Base-by-base conservation (phyloP, 2,113 vertebrate genomes). In the Aptenodytes patagonicus region DNA sequence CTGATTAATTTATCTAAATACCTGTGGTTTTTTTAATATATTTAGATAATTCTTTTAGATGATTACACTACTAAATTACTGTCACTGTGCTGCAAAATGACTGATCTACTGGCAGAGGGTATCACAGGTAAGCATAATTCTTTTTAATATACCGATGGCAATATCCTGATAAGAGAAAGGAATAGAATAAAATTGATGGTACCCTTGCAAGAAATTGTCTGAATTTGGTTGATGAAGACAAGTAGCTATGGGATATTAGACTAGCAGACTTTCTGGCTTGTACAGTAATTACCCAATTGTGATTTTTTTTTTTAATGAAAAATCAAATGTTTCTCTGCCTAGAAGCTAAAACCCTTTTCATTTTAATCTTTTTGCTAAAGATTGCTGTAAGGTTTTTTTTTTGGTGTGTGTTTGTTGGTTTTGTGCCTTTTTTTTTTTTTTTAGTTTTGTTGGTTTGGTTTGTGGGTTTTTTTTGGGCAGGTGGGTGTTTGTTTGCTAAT, bases 71-170 rank as follows among this genome's bases (percentile, higher is more conserved):
- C 99, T 76, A 99, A 98, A 73, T 98, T 99, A 44, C 97, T 99
- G 73, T 99, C 99, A 17, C 98, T 98, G 15, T 99, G 99, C 97
- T 99, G 99, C 98, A 99, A 98, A 98, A 99, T 99, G 99, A 98
- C 98, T 13, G 99, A 99, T 89, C 98, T 99, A 31, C 98, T 99
- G 97, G 95, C 98, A 55, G 99, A 99, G 78, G 98, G 98, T 88
- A 98, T 99, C 90, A 98, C 98, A 89, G 98, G 98, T 98, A 95
- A 97, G 97, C 90, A 12, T 55, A 28, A 58, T 47, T 85, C 25
- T 60, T 83, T 78, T 55, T 57, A 10, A 77, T 92, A 8, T 32
- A 26, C 20, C 60, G 4, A 28, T 83, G 11, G 38, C 44, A 78
- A 13, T 87, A 71, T 76, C 13, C 7, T 83, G 21, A 5, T 65